Conservation (phyloP, 2,888 invertebrate genomes). For the Therioaphis trifolii region DNA sequence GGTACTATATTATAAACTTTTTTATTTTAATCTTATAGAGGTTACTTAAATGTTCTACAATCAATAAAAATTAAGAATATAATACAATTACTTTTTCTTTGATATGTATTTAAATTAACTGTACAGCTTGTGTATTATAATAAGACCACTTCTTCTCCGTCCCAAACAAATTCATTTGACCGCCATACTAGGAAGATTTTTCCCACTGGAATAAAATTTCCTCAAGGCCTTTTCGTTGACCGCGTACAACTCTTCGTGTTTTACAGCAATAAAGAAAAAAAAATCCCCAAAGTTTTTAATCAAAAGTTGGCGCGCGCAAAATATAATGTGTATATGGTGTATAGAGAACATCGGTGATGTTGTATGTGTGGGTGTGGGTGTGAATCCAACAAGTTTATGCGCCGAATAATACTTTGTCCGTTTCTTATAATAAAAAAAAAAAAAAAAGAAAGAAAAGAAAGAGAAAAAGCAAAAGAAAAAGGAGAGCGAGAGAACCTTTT, state of each 20-base stretch:
- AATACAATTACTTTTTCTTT: conserved; percentile 2
- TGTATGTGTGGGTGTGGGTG: conserved; percentile 1
- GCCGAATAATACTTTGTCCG: conserved; percentile 60
- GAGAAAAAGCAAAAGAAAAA: conserved; percentile 3
- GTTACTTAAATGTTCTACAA: not conserved
- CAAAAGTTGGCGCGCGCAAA: conserved; percentile 56
- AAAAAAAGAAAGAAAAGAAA: conserved; percentile 1
- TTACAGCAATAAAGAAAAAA: conserved; percentile 47
- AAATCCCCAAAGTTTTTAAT: conserved; percentile 60
- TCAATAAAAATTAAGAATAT: not conserved
- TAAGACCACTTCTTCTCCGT: not conserved
- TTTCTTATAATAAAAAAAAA: conserved; percentile 50
- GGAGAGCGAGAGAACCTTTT: conserved; percentile 61
- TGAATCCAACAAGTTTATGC: conserved; percentile 62
- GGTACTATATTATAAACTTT: not conserved
- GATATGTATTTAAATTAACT: not conserved
- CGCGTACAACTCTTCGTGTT: conserved; percentile 26
- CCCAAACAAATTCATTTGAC: not conserved
- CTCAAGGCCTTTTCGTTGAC: conserved; percentile 27
- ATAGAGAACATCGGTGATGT: conserved; percentile 36
- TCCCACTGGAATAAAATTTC: conserved; percentile 25
- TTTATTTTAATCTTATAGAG: not conserved
- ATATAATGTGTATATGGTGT: conserved; percentile 34
- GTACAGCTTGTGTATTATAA: not conserved
- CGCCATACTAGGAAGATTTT: not conserved